Evolutionary conservation across 1,140 invertebrate genomes (phyloP), one percentile per base, ranked within the genome.

Genomic region (Delia radicum): DNA sequence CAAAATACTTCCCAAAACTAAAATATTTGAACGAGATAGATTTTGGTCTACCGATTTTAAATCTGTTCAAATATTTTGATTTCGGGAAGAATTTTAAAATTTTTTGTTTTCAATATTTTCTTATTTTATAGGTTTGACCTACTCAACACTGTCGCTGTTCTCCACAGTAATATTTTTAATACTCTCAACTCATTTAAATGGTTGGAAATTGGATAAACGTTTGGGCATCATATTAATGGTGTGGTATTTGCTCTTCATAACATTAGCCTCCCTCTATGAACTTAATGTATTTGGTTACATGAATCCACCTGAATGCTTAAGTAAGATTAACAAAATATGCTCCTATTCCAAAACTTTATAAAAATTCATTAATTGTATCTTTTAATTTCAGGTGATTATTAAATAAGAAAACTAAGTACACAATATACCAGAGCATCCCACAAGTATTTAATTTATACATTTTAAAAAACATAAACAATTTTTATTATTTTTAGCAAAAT

Each of bases 161-260:
- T 95, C 95, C n/a, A 98, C 96, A n/a, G 95, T 98, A 18, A 87
- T 96, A 29, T 96, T 98, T 85, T 89, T 97, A 24, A 92, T 98
- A 15, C 86, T 94, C 0, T 94, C 94, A 0, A 96, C 95, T 2
- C 96, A 98, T 87, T 89, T 94, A 76, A 96, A 96, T 84, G 94
- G 94, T 48, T 98, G 96, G 96, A 95, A 96, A 81, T 87, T 98
- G 77, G 95, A 97, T 86, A 91, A 92, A 82, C 93, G 92, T 81
- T 94, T 94, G 80, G 96, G 96, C 6, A 89, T 94, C 2, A 92
- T 96, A 5, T 90, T 97, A 65, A 94, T 98, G 92, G 80, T 94
- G 28, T 97, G 96, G 94, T 98, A 98, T 87, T 87, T 96, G 13
- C 90, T 97, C 65, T 98, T 98, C 87, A 95, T 98, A 80, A 90